Evolutionary conservation across 2,797 vertebrate genomes (phyloP), one percentile per base, ranked within the genome.

Genomic region (Neomorphus geoffroyi): DNA sequence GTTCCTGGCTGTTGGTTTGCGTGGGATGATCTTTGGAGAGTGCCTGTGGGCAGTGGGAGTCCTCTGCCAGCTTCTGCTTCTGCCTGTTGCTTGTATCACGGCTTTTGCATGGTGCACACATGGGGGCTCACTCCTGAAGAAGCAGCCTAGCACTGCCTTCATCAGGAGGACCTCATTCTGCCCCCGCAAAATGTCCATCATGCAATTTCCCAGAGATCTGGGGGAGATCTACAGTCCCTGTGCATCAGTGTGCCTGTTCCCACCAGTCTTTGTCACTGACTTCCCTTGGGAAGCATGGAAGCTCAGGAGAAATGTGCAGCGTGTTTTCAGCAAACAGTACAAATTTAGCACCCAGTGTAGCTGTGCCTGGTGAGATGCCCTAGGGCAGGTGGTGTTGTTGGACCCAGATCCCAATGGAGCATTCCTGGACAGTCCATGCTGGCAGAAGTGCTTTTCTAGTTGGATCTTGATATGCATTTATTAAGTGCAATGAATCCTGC

Each of bases 91-190:
- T 56, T 46, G 7, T 6, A 1, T 54, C 9, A 0, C 11, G 37
- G 60, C 22, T 78, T 35, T 69, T 32, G 9, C 2, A 0, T 57
- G 87, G 24, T 24, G 21, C n/a, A 2, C 22, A 0, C 0, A 0
- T 1, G 3, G 35, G 51, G 12, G 4, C 0, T 70, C 13, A 7
- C n/a, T 73, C 22, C 39, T 24, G 37, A 12, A 43, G 84, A 27
- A 53, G 50, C 2, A 77, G 60, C 32, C 45, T 3, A 2, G 11
- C 35, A 79, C 9, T 28, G 12, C 12, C 26, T 46, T 24, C 11
- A 17, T 39, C 33, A 27, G 51, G 43, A 35, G 13, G 7, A 33
- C 12, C 21, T 73, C 2, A 0, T 61, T 82, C 69, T 74, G n/a
- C 46, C 22, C 48, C 62, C 6, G 3, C 66, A 57, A 14, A n/a